A percentile compares a stretch with the other conserved stretches of the same genome.
Evolutionary conservation across 2,888 invertebrate species (phyloP).

Genomic region (Pocota personata): DNA sequence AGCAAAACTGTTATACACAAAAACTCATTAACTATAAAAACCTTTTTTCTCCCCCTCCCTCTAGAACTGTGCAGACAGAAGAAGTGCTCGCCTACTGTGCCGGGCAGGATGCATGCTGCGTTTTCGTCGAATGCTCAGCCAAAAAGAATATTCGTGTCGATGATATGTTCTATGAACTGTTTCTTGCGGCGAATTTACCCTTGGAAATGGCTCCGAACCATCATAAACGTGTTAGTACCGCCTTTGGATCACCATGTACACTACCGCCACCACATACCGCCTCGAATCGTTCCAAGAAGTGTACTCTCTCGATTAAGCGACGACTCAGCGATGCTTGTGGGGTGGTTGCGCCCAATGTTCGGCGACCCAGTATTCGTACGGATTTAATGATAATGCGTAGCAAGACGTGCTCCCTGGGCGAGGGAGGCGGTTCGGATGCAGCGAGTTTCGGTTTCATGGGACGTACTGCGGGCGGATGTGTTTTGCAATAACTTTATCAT

Average conservation of each 20-base stretch:
- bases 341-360: slow-evolving; percentile 93
- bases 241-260: slow-evolving; percentile 90
- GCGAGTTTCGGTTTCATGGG: slow-evolving; percentile 84
- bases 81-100: slow-evolving; percentile 91
- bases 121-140: slow-evolving; percentile 92
- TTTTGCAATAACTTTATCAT: slow-evolving; percentile 83
- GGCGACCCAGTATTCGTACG: slow-evolving; percentile 93
- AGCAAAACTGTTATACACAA: slow-evolving; percentile 46
- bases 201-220: slow-evolving; percentile 95
- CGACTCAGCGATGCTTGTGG: slow-evolving; percentile 94
- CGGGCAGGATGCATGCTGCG: slow-evolving; percentile 89
- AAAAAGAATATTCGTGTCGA: slow-evolving; percentile 92
- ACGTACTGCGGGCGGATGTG: slow-evolving; percentile 83
- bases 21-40: not conserved
- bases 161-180: slow-evolving; percentile 92
- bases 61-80: slow-evolving; percentile 89
- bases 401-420: slow-evolving; percentile 90
- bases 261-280: slow-evolving; percentile 88
- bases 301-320: slow-evolving; percentile 91
- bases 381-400: slow-evolving; percentile 94
- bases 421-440: slow-evolving; percentile 85
- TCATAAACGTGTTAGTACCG: slow-evolving; percentile 90
- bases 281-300: slow-evolving; percentile 87
- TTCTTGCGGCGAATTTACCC: slow-evolving; percentile 91
- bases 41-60: slow-evolving; percentile 27